Evolutionary conservation across 2,888 invertebrate species (phyloP), one percentile per base, ranked within the genome.

Genomic region (Pediacus dermestoides): DNA sequence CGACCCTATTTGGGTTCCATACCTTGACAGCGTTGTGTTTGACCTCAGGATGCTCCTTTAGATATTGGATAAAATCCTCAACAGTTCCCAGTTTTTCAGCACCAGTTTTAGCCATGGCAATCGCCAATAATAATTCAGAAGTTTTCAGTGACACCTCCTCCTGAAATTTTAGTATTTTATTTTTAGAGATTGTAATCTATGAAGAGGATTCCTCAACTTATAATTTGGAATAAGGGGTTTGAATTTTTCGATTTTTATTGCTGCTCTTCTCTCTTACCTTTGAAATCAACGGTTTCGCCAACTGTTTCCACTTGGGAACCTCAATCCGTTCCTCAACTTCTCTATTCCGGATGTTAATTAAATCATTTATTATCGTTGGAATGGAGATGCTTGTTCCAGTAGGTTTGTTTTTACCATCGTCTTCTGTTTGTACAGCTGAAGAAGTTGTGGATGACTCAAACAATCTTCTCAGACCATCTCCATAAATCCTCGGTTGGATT

Each of bases 1-100:
- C 26, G 10, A 7, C 4, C 10, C 10, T 9, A 26, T 9, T 4
- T 18, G 11, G 2, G 8, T 13, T 36, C 45, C 43, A 48, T 63
- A 80, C 79, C 74, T 83, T 84, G 27, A 84, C 76, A 44, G 87
- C 85, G 43, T 79, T 74, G 59, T 79, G 77, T 53, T 81, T 74
- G 2, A 84, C 78, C 55, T 85, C 82, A 0, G 86, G 85, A 67
- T 81, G 83, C 52, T 80, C 76, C 47, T 78, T 74, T 9, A 89
- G 68, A 61, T 89, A 88, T 1, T 71, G 67, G 16, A 82, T 76
- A 26, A 89, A 72, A 53, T 83, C 80, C 55, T 84, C 82, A 0
- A 85, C 66, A 51, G 85, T 72, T 34, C 75, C 73, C 42, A 77
- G 64, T 44, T 75, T 74, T 7, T 82, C 80, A 10, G 73, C 71